phyloP scores from a whole-genome alignment of 2,797 vertebrate genomes.

The Myotis myotis region DNA sequence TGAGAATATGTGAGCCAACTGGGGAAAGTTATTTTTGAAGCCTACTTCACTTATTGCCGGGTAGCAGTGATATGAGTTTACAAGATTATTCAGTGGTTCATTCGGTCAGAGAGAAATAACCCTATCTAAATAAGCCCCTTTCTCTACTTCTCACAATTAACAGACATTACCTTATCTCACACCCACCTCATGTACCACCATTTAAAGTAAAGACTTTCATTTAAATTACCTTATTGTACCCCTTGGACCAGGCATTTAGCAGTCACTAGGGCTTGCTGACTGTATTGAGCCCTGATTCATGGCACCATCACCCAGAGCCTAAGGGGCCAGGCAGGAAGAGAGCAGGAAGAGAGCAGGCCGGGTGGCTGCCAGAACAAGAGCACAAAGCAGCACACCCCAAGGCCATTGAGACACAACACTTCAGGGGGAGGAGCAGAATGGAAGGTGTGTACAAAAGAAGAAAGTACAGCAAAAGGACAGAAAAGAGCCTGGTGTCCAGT shows the following conservation, averaged over 20 bases:
- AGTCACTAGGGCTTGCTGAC: neutral
- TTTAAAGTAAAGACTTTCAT: neutral
- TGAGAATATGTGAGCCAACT: neutral
- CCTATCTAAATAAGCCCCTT: neutral
- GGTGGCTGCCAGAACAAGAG: neutral
- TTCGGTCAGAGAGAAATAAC: neutral
- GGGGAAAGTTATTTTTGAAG: constrained; percentile 18
- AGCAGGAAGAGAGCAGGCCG: neutral
- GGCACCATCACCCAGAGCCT: neutral
- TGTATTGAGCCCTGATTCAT: neutral
- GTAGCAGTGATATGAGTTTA: neutral
- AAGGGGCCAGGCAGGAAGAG: neutral
- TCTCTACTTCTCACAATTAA: neutral
- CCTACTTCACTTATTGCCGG: neutral
- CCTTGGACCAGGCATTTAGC: neutral
- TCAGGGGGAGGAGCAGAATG: neutral
- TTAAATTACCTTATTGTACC: neutral
- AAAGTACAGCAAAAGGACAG: neutral
- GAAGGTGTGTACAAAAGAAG: neutral
- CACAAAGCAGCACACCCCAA: neutral
- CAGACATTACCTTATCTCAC: neutral
- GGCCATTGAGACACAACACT: neutral
- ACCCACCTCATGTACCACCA: neutral
- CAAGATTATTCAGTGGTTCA: neutral
- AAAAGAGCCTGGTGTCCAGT: rapidly evolving